Base-by-base conservation (phyloP, 2,113 vertebrate species). In the Mirounga angustirostris region DNA sequence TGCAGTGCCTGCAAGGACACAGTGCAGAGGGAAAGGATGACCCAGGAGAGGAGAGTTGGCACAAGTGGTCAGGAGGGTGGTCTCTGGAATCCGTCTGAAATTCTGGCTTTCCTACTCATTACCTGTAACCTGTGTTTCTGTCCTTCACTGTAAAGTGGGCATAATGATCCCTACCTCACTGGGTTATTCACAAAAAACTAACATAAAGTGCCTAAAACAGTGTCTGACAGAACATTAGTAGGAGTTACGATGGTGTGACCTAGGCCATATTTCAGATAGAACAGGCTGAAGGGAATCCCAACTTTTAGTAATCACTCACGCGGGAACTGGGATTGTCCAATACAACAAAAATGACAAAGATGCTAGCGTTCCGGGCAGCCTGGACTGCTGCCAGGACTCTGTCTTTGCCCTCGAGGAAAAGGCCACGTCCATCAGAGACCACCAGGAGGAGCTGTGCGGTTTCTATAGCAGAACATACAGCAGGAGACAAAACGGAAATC, bases 401-500 rank as follows among this genome's bases (percentile, higher is more conserved):
- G 52, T 99, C 99, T 98, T 99, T 99, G 88, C 99, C 99, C 95
- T 99, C 99, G 40, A 99, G 98, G 98, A 99, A 99, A 54, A 99
- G 99, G 19, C 99, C 99, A 52, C 99, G 98, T 83, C 99, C 99
- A 43, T 99, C 99, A 22, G 99, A 99, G 36, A 99, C 99, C 26
- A 99, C 99, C 93, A 99, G 98, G 96, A 99, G 99, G 93, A 99
- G 98, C 98, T 99, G 99, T 0, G 99, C 99, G 0, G 98, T 99
- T 98, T 99, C 99, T 99, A 87, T 43, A 95, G 59, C 84, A 88
- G 94, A 80, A 50, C 67, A 56, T 1, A 26, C 16, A 50, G 26
- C 19, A 54, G 2, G 46, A 63, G 19, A 74, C 14, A 73, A 54
- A 50, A 65, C 0, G 0, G 69, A 76, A 73, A 61, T 50, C 30